Base-by-base conservation (phyloP, 2,113 vertebrate species). In the Equus przewalskii region DNA sequence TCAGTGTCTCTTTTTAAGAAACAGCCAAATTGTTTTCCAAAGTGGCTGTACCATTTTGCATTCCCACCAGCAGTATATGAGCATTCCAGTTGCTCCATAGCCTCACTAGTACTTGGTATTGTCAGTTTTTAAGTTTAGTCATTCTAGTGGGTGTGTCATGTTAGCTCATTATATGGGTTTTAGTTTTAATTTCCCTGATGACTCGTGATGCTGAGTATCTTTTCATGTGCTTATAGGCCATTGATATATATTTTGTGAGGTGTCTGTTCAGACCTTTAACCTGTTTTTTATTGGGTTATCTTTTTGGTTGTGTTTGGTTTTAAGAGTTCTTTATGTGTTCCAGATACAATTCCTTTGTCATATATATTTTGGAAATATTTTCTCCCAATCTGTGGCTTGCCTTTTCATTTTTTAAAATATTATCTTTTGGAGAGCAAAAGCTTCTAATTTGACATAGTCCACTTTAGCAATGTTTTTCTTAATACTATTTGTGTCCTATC, bases 1-100 rank as follows among this genome's bases (percentile, higher is more conserved):
- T 93, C 79, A 79, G 70, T 84, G 22, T 86, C 4, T 86, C 24
- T 94, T 91, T 96, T 94, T 86, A 94, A 65, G 36, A 91, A 85
- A 80, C 46, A 85, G 76, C 36, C 33, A 36, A 26, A 64, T 62
- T 85, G 16, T 90, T 94, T 85, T 94, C 24, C 46, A 80, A 7
- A 85, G 24, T 85, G 65, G 30, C 72, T 79, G 18, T 79, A 62
- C 26, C 36, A 65, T 65, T 94, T 94, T 91, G 36, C 46, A 36
- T 73, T 90, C 56, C 58, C 41, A 78, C 91, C 15, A 36, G 72
- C 86, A 90, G 54, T 94, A 10, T 91, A 16, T 73, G 92, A 86
- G 5, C 36, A 22, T 86, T 96, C 46, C 54, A 58, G 0, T 89
- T 60, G 49, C 30, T 78, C 30, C 44, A 60, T 51, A 69, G 75